These are phyloP conservation scores for Catostomus latipinnis DNA, from an alignment of 2,797 vertebrate genomes.

Conservation along the genomic window DNA sequence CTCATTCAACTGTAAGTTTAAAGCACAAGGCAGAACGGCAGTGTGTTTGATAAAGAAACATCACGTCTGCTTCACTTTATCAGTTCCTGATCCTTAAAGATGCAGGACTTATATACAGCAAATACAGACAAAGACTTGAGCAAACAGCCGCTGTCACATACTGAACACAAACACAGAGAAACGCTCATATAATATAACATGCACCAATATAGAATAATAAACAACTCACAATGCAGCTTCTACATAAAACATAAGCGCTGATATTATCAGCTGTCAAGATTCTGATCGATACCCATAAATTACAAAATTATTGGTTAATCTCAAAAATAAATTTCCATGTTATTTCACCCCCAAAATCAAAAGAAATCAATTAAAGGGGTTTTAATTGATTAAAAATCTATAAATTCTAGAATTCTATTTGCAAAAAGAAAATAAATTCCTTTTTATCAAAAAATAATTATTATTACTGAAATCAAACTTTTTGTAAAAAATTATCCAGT, in stretches of 20 bases:
- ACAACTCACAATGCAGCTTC: neutral
- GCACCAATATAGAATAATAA: neutral
- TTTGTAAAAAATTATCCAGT: no score
- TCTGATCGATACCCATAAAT: neutral
- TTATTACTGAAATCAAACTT: neutral
- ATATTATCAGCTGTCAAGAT: neutral
- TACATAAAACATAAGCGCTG: no score
- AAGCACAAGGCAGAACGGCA: slow-evolving; percentile 28
- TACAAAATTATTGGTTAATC: neutral
- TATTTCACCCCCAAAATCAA: neutral
- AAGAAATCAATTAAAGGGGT: no score
- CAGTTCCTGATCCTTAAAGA: slow-evolving; percentile 18
- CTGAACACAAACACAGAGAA: neutral
- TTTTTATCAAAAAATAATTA: neutral
- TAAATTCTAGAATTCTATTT: neutral
- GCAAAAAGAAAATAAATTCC: neutral
- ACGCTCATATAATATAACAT: neutral
- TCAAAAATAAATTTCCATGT: neutral
- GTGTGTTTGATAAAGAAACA: slow-evolving; percentile 46
- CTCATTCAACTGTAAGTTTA: slow-evolving; percentile 37
- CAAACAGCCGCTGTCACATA: neutral
- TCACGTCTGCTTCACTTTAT: slow-evolving; percentile 19
- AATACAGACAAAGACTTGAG: slow-evolving; percentile 1
- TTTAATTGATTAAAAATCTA: no score
- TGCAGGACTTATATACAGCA: neutral